A percentile compares a stretch with the other conserved stretches of the same genome.
Evolutionary conservation across 35 echinoderm and acorn worm genomes (phyloP).

Genomic region (Strongylocentrotus purpuratus): DNA sequence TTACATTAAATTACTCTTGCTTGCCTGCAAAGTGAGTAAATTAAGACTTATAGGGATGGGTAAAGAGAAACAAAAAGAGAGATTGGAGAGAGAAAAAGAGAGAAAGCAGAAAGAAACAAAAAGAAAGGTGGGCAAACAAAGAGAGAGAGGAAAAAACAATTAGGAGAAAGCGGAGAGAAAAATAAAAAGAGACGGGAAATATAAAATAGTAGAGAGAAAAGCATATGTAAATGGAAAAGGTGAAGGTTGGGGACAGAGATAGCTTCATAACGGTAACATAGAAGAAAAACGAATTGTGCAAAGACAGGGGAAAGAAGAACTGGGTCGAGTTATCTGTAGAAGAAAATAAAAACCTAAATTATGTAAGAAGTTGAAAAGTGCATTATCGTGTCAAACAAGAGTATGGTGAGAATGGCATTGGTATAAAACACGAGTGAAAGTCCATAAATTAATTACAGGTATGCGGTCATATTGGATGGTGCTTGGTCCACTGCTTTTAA

Average conservation of each 20-base stretch:
- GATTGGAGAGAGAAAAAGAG: not conserved
- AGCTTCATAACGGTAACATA: too few relatives aligned
- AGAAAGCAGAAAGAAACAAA: not conserved
- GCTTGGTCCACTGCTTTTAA: not conserved
- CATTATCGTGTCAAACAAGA: not conserved
- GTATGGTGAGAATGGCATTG: not conserved
- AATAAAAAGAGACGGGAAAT: too few relatives aligned
- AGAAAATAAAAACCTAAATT: too few relatives aligned
- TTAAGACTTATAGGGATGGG: not conserved
- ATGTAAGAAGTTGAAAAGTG: too few relatives aligned
- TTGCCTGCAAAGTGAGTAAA: too few relatives aligned
- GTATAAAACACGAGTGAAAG: not conserved
- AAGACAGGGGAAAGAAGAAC: too few relatives aligned
- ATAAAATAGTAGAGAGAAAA: too few relatives aligned
- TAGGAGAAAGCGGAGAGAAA: not conserved
- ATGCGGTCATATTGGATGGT: not conserved
- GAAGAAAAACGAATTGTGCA: too few relatives aligned
- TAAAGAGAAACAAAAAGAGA: not conserved
- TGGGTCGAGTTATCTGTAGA: too few relatives aligned
- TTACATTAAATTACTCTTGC: too few relatives aligned
- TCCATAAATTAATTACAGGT: not conserved
- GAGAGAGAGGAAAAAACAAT: not conserved
- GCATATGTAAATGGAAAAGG: too few relatives aligned
- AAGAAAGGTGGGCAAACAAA: not conserved
- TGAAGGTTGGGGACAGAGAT: too few relatives aligned